Evolutionary conservation across 35 echinoderm and acorn worm species (phyloP).

Genomic region (Strongylocentrotus purpuratus): DNA sequence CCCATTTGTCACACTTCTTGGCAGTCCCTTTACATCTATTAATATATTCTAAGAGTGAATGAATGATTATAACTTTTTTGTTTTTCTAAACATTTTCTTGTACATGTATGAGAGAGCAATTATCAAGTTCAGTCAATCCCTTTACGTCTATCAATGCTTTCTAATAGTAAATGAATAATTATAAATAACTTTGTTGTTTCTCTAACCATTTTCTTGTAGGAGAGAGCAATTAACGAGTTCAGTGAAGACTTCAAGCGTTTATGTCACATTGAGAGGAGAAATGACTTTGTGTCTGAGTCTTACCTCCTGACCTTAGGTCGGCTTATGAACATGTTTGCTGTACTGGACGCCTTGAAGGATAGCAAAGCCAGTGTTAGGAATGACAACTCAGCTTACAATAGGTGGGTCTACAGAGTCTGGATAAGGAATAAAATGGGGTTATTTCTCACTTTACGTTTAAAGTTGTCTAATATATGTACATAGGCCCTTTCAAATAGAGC

Average conservation of each 20-base stretch:
- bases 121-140: too few species aligned
- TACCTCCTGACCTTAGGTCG: conserved; percentile 83
- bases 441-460: too few species aligned
- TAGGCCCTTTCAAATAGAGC: background rate
- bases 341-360: conserved; percentile 85
- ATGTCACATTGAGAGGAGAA: conserved; percentile 69
- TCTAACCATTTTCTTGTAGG: conserved; percentile 27
- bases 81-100: too few species aligned
- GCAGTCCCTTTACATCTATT: too few species aligned
- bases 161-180: too few species aligned
- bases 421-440: background rate
- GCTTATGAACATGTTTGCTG: conserved; percentile 89
- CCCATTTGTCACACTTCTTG: background rate
- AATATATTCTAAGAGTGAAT: background rate
- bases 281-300: conserved; percentile 84
- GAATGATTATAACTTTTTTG: background rate
- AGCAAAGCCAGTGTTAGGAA: conserved; percentile 86
- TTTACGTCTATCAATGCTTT: too few species aligned
- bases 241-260: conserved; percentile 69
- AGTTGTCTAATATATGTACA: too few species aligned
- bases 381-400: conserved; percentile 86
- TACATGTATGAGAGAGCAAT: too few species aligned
- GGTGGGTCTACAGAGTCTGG: conserved; percentile 38
- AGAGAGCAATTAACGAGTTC: conserved; percentile 79
- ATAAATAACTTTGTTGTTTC: background rate